Evolutionary conservation across 2,888 invertebrate species (phyloP).

Genomic region (Linnaemya vulpina): DNA sequence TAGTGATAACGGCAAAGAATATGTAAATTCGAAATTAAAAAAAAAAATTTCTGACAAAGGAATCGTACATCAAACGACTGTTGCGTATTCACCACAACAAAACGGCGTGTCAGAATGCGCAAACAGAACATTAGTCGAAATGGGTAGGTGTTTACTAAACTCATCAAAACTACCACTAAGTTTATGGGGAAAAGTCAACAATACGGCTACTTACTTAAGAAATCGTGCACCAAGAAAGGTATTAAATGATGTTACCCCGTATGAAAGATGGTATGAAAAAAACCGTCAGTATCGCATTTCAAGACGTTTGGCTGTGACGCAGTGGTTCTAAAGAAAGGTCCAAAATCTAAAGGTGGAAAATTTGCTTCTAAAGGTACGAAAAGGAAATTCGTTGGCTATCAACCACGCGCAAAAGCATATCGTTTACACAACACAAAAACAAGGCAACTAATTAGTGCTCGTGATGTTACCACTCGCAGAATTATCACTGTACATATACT

Average conservation of each 20-base stretch:
- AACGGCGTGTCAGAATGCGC: conserved; percentile 9
- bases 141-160: conserved; percentile 24
- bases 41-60: not conserved
- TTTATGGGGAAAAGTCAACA: not conserved
- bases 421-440: not conserved
- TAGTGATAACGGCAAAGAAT: conserved; percentile 11
- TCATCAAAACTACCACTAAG: not conserved
- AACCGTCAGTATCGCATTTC: not conserved
- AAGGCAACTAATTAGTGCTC: not conserved
- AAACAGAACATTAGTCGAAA: conserved; percentile 9
- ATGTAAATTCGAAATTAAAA: conserved; percentile 20
- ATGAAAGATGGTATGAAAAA: not conserved
- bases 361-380: not conserved
- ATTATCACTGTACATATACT: too few relatives aligned
- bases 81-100: conserved; percentile 7
- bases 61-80: conserved; percentile 6
- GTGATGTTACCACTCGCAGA: too few relatives aligned
- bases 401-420: not conserved
- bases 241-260: not conserved
- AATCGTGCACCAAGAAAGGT: not conserved
- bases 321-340: conserved; percentile 3
- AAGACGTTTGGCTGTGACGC: conserved; percentile 7
- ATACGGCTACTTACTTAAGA: not conserved
- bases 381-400: conserved; percentile 7
- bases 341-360: not conserved